These are phyloP conservation scores for Notodonta ziczac DNA, from an alignment of 2,888 invertebrate species.

Conservation along the genomic window DNA sequence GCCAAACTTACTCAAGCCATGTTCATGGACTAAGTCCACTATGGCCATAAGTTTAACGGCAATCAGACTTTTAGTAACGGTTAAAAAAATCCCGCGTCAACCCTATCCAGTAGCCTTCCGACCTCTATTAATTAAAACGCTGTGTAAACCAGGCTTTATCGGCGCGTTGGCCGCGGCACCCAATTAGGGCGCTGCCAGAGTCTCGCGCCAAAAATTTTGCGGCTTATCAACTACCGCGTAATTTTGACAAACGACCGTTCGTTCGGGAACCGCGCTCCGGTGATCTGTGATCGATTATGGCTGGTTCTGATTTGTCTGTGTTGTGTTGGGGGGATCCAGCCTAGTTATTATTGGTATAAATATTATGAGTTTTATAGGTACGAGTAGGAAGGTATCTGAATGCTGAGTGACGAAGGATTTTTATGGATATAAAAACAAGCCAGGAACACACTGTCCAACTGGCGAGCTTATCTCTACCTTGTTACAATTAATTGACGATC, in stretches of 20 bases:
- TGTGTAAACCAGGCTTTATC: constrained; percentile 83
- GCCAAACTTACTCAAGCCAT: no score
- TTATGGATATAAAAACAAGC: no score
- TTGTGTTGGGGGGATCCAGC: not conserved
- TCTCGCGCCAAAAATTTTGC: constrained; percentile 81
- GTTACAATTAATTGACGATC: not conserved
- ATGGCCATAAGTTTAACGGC: not conserved
- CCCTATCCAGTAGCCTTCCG: constrained; percentile 61
- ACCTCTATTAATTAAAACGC: constrained; percentile 83
- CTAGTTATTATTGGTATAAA: not conserved
- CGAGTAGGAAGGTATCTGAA: no score
- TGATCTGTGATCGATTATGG: constrained; percentile 64
- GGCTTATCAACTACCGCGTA: constrained; percentile 78
- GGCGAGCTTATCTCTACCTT: not conserved
- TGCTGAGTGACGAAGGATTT: no score
- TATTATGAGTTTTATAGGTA: no score
- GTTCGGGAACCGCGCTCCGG: constrained; percentile 57
- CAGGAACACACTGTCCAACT: no score
- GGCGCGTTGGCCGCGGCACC: constrained; percentile 67
- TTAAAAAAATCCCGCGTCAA: constrained; percentile 34
- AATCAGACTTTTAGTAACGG: not conserved
- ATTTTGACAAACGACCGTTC: constrained; percentile 79
- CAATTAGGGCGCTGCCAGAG: constrained; percentile 71
- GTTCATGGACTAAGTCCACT: no score
- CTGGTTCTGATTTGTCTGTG: not conserved